Evolutionary conservation across 23 tunicate species (phyloP).

Genomic region (Trididemnum nubilum): DNA sequence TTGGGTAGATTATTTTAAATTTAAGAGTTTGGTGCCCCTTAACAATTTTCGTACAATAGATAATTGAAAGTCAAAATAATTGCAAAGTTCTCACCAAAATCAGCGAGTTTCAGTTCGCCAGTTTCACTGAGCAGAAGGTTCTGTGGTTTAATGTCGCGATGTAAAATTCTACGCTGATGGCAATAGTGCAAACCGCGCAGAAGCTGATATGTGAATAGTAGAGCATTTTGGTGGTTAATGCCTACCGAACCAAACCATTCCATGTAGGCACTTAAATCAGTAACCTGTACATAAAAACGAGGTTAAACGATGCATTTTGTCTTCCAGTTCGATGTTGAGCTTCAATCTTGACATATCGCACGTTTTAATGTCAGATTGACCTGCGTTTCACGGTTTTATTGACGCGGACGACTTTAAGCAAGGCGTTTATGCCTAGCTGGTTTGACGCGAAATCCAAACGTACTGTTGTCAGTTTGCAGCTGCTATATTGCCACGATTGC

Average conservation of each 20-base stretch:
- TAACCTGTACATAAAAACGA: constrained; percentile 47
- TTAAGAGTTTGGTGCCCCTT: no score
- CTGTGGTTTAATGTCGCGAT: constrained; percentile 86
- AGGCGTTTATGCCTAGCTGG: no score
- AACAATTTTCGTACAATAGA: no score
- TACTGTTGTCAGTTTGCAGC: background rate
- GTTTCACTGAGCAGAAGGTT: constrained; percentile 65
- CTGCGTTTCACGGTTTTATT: background rate
- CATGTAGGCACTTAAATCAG: constrained; percentile 85
- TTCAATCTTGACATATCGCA: no score
- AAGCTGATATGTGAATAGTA: constrained; percentile 72
- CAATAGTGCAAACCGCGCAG: constrained; percentile 76
- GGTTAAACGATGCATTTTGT: background rate
- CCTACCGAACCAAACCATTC: constrained; percentile 69
- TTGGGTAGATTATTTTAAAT: no score
- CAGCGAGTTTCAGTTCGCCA: constrained; percentile 88
- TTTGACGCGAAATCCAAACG: background rate
- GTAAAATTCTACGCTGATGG: constrained; percentile 72
- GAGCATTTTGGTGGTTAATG: constrained; percentile 53
- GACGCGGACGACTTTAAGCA: no score
- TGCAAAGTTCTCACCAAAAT: constrained; percentile 74
- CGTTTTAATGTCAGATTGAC: background rate
- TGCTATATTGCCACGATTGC: background rate
- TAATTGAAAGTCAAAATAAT: no score
- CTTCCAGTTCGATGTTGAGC: background rate